A percentile compares a stretch with the other conserved stretches of the same genome.
Evolutionary conservation across 2,888 invertebrate genomes (phyloP).

Genomic region (Drosophila gaucha): DNA sequence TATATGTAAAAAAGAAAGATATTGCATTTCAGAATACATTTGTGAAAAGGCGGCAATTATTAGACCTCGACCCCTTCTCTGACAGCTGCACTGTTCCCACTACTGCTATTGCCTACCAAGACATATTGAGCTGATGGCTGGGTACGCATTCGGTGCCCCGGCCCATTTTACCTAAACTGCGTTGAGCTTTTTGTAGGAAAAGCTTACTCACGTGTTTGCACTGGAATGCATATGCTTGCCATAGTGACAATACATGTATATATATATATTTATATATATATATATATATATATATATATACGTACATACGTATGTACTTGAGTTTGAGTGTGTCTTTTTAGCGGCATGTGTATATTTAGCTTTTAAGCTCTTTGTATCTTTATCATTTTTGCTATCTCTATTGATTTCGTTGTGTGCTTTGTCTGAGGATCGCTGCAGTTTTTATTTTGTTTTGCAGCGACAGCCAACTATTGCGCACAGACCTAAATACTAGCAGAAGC

Average conservation of each 20-base stretch:
- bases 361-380: constrained; percentile 32
- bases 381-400: constrained; percentile 34
- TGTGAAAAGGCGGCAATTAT: constrained; percentile 11
- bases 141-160: neutral
- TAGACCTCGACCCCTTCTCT: constrained; percentile 2
- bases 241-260: too few relatives aligned
- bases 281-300: neutral
- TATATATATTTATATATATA: constrained; percentile 2
- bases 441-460: constrained; percentile 23
- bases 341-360: constrained; percentile 28
- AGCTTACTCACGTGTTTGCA: constrained; percentile 43
- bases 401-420: constrained; percentile 25
- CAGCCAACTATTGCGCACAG: constrained; percentile 40
- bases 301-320: neutral
- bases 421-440: constrained; percentile 43
- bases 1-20: neutral
- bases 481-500: constrained; percentile 9
- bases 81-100: neutral
- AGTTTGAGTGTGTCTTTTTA: constrained; percentile 20
- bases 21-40: constrained; percentile 17
- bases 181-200: constrained; percentile 33
- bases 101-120: neutral
- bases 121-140: neutral
- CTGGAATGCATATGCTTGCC: constrained; percentile 17
- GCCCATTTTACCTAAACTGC: constrained; percentile 36